phyloP scores from a whole-genome alignment of 2,888 invertebrate species.

The Campopleginae sp. region DNA sequence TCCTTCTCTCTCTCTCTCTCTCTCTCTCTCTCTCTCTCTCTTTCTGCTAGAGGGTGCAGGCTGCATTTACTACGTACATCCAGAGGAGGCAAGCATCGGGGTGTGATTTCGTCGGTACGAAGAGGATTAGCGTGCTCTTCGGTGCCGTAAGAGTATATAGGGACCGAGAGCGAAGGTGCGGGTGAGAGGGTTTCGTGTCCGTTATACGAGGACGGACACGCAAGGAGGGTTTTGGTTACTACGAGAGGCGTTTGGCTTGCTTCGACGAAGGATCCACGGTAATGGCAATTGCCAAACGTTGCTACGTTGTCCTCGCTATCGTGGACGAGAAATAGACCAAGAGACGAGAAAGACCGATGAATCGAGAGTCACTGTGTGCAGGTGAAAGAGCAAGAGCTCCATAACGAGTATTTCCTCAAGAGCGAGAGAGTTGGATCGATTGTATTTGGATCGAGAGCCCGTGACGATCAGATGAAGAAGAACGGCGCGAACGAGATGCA shows the following conservation, averaged over 20 bases:
- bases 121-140: slow-evolving; percentile 76
- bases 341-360: slow-evolving; percentile 33
- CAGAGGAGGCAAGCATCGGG: slow-evolving; percentile 41
- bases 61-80: slow-evolving; percentile 7
- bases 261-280: slow-evolving; percentile 61
- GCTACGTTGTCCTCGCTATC: slow-evolving; percentile 38
- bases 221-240: slow-evolving; percentile 16
- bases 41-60: background rate
- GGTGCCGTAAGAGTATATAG: slow-evolving; percentile 53
- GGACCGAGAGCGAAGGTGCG: slow-evolving; percentile 39
- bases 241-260: slow-evolving; percentile 37
- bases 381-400: slow-evolving; percentile 18
- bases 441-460: slow-evolving; percentile 45
- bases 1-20: slow-evolving; percentile 20
- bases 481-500: slow-evolving; percentile 24
- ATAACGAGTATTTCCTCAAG: slow-evolving; percentile 30
- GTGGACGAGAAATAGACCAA: slow-evolving; percentile 21
- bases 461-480: slow-evolving; percentile 30
- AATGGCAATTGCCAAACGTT: slow-evolving; percentile 63
- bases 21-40: background rate
- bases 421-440: slow-evolving; percentile 36
- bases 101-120: slow-evolving; percentile 74
- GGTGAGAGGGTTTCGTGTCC: slow-evolving; percentile 46
- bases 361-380: slow-evolving; percentile 34
- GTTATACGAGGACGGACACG: slow-evolving; percentile 46